These are phyloP conservation scores for Mesorhabditis sp. DNA, from an alignment of 2,888 invertebrate genomes.

Conservation along the genomic window DNA sequence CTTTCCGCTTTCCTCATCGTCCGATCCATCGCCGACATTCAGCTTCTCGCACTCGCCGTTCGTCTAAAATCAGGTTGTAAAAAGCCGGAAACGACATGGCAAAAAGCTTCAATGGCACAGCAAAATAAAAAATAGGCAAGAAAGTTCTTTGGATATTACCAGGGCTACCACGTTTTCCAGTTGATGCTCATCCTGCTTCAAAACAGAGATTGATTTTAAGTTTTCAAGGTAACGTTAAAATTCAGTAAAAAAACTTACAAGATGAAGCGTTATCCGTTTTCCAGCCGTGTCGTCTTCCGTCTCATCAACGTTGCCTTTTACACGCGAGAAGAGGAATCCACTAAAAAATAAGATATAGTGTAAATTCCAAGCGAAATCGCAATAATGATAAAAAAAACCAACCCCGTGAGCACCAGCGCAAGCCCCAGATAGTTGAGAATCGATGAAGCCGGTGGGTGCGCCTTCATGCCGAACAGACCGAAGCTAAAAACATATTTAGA, in stretches of 20 bases:
- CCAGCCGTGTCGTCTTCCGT: neutral
- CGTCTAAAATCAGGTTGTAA: no score
- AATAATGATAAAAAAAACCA: neutral
- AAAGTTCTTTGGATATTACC: no score
- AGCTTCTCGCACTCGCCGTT: no score
- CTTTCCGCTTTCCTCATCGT: no score
- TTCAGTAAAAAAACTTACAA: neutral
- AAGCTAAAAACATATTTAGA: conserved; percentile 28
- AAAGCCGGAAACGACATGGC: no score
- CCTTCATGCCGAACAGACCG: conserved; percentile 48
- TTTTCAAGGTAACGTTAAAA: no score
- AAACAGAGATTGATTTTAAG: no score
- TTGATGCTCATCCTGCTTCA: no score
- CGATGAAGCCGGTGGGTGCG: conserved; percentile 32
- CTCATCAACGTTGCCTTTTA: conserved; percentile 22
- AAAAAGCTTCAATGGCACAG: no score
- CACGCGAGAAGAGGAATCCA: conserved; percentile 47
- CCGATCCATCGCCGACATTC: no score
- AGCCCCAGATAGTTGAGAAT: conserved; percentile 50
- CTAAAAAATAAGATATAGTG: conserved; percentile 19
- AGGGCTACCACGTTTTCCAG: no score
- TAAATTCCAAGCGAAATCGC: neutral
- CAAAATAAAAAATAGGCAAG: no score
- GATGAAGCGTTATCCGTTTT: neutral
- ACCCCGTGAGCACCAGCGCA: conserved; percentile 48